Base-by-base conservation (phyloP, 2,113 vertebrate genomes). In the Podocnemis expansa region DNA sequence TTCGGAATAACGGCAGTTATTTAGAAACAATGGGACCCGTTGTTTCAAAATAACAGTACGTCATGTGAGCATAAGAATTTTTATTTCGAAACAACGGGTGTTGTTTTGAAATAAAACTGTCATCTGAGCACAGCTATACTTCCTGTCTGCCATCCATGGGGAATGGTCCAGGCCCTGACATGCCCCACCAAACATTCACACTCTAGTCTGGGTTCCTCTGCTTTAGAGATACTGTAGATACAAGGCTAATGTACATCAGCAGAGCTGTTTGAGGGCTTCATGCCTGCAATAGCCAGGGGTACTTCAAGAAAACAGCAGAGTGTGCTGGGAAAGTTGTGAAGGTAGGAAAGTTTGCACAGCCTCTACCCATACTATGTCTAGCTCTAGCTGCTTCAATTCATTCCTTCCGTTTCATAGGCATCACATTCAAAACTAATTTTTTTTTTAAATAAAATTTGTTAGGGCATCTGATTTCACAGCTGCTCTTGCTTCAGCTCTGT, bases 171-270 rank as follows among this genome's bases (percentile, higher is more conserved):
- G 49, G 49, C 49, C 49, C 49, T 51, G 49, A 51, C 49, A 51
- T 51, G 49, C 11, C 49, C 49, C 49, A 13, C 14, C 49, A 51
- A 51, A 51, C 9, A 14, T 13, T n/a, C 49, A 3, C 49, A 51
- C 49, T n/a, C n/a, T n/a, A 51, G 49, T 51, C 14, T 6, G 11
- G 3, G 49, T 10, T 12, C 49, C 49, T 51, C 49, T 51, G 49
- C 14, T 51, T 13, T 51, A 31, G 60, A 84, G 22, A 60, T 17
- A 11, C 49, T 43, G 55, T 8, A 34, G 16, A 6, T 2, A 38
- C 31, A 43, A 0, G 0, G 49, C 21, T 0, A 0, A 75, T 41
- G 19, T 55, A 52, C 2, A 1, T 10, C 16, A n/a, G 34, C 19
- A 56, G 47, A 75, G 19, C 41, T 80, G 38, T 41, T 21, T 80